Percentiles rank a stretch among this genome's conserved stretches.
Evolutionary conservation across 2,113 vertebrate species (phyloP).

Genomic region (Sterna hirundo): DNA sequence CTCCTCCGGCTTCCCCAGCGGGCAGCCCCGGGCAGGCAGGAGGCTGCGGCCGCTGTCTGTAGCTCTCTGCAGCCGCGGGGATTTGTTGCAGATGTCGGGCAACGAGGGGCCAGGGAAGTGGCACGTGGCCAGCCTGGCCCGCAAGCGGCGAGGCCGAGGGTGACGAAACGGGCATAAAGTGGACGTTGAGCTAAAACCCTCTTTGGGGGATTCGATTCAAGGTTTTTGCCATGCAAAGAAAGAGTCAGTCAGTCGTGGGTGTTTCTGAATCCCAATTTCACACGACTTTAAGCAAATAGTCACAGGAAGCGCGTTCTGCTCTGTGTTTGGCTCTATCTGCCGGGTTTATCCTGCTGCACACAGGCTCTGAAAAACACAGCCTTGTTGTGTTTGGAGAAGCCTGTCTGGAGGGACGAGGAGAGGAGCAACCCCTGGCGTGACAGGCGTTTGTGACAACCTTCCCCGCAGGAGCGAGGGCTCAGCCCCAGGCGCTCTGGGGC

Average conservation of each 20-base stretch:
- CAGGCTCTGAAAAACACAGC: not conserved
- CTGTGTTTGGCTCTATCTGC: not conserved
- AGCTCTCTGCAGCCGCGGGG: not conserved
- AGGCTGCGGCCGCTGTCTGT: not conserved
- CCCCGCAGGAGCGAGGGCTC: not conserved
- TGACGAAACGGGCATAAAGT: not conserved
- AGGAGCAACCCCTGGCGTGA: not conserved
- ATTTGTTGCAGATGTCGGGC: not conserved
- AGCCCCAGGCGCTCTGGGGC: fast-evolving
- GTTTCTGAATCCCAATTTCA: not conserved
- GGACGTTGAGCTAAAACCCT: not conserved
- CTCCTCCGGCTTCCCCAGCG: not conserved
- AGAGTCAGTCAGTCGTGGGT: not conserved
- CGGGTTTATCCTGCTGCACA: not conserved
- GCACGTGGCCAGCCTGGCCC: not conserved
- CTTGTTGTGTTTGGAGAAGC: not conserved
- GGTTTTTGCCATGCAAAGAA: not conserved
- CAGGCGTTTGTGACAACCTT: not conserved
- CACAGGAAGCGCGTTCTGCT: not conserved
- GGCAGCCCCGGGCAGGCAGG: not conserved
- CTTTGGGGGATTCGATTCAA: not conserved
- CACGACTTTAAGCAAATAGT: not conserved
- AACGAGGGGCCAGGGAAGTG: not conserved
- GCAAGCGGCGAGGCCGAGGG: fast-evolving
- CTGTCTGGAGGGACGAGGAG: not conserved